Base-by-base conservation (phyloP, 2,888 invertebrate genomes). In the Sthenelais limicola region DNA sequence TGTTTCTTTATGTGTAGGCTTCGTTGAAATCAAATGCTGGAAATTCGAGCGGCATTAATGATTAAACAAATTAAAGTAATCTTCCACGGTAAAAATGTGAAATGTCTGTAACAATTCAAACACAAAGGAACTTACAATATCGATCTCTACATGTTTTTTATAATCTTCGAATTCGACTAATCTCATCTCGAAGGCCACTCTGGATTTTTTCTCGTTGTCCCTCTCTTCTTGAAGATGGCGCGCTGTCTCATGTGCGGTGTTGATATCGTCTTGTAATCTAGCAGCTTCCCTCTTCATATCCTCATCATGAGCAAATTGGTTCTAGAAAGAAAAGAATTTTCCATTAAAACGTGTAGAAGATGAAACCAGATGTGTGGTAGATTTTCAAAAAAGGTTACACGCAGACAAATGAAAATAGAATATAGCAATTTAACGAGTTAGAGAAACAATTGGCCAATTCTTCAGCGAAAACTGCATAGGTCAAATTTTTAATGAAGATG, bases 111-210 rank as follows among this genome's bases (percentile, higher is more conserved):
- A n/a, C n/a, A n/a, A n/a, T n/a, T n/a, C n/a, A n/a, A n/a, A n/a
- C n/a, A n/a, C n/a, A n/a, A n/a, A n/a, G n/a, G n/a, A 30, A 70
- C 77, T 76, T 47, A 78, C 78, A 12, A 77, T 75, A 24, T 76
- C 74, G 12, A 43, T n/a, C 56, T 77, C 75, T 12, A 72, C 71
- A 51, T 70, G 66, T 54, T 72, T 73, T 62, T 76, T 72, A 52
- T 69, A 66, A 28, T 76, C 73, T 33, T 78, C 71, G 24, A 73
- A 67, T 33, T 72, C 71, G 4, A 69, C 69, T 15, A 70, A 62
- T 47, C 62, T 43, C 66, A 67, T 72, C 68, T 75, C 75, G 21
- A 74, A 62, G 33, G 58, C 35, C n/a, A 75, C 66, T 7, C 73
- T 21, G 21, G 48, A 62, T 51, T 75, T 74, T 48, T 73, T 76